Evolutionary conservation across 2,113 vertebrate species (phyloP), one percentile per base, ranked within the genome.

Genomic region (Mormyrus lacerda): DNA sequence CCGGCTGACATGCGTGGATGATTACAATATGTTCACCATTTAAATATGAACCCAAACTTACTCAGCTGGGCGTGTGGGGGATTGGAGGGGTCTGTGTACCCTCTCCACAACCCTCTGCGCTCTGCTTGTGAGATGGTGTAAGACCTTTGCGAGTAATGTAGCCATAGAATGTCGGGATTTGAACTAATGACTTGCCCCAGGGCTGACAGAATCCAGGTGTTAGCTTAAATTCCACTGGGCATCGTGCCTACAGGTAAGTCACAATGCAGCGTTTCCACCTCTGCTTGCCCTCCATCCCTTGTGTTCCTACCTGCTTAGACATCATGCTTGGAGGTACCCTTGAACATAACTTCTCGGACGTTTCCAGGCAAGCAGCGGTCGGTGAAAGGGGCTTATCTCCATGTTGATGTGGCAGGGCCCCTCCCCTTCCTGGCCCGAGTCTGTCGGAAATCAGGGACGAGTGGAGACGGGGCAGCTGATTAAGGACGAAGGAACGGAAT

Each of bases 191-290:
- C 44, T 45, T 11, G 39, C 82, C 39, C 21, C 82, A 47, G 44
- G 42, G 39, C 42, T 84, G 42, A 47, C 39, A 84, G 42, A 44
- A 44, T 82, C 35, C 76, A 82, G 76, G 76, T 82, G 76, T 82
- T 82, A 82, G 44, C 76, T 82, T 82, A 82, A 84, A 84, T 84
- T 47, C 82, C 42, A 47, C 82, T 84, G 82, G 82, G n/a, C 24
- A 35, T 53, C 2, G 6, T 35, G 48, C 47, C 50, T 50, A 51
- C n/a, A 53, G 48, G 50, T 53, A 35, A 2, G 85, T 15, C 10
- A 87, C n/a, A 53, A 27, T 47, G 85, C 48, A 51, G 17, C 27
- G 6, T 87, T 87, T 39, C 50, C 47, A 35, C 24, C 48, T 53
- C 19, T 50, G 17, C 45, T 35, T 53, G 35, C n/a, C 85, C 27